phyloP scores from a whole-genome alignment of 2,113 vertebrate genomes.

The Triplophysa tibetana region DNA sequence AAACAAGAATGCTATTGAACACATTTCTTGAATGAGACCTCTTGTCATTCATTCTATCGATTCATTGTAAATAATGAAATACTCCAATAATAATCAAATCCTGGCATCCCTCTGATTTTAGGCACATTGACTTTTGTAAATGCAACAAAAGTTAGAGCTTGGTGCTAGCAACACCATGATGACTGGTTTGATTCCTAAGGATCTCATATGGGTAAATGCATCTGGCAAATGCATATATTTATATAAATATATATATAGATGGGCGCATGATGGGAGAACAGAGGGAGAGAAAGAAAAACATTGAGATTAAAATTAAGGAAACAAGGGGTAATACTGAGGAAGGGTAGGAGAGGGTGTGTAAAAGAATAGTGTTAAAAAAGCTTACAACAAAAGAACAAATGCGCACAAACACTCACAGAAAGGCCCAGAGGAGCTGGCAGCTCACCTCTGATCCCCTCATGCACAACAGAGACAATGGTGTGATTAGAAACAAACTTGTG shows the following conservation, averaged over 20 bases:
- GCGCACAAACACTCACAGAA: neutral
- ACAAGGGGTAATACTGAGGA: neutral
- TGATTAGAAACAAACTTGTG: constrained; percentile 55
- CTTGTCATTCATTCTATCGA: too few species aligned
- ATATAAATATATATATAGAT: neutral
- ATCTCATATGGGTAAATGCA: neutral
- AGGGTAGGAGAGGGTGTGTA: neutral
- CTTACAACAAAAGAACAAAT: neutral
- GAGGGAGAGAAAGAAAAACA: neutral
- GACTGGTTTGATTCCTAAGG: too few species aligned
- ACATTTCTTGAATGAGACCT: too few species aligned
- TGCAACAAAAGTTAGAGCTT: neutral
- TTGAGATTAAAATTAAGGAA: neutral
- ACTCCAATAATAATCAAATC: too few species aligned
- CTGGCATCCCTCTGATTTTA: too few species aligned
- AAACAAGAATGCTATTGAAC: too few species aligned
- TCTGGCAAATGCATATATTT: neutral
- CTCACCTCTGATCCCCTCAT: constrained; percentile 51
- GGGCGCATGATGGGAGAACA: too few species aligned
- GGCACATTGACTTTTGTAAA: too few species aligned
- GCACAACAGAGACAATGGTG: constrained; percentile 54
- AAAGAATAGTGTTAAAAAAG: neutral
- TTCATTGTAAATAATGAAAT: too few species aligned
- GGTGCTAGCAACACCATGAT: neutral
- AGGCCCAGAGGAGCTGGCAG: constrained; percentile 13